These are phyloP conservation scores for Alitta virens DNA, from an alignment of 2,888 invertebrate genomes.

Conservation along the genomic window DNA sequence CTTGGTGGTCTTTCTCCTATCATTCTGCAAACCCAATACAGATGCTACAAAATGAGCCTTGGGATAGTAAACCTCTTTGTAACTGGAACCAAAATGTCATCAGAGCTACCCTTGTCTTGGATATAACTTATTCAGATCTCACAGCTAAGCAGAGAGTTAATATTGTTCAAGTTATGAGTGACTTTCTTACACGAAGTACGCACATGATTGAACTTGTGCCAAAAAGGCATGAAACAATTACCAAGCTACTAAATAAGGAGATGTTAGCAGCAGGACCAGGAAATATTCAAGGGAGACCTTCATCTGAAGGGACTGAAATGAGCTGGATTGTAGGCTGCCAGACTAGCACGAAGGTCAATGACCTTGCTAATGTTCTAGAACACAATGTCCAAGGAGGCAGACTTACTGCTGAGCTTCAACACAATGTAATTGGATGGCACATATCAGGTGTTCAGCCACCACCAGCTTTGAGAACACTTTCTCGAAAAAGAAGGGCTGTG, in stretches of 20 bases:
- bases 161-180: slow-evolving; percentile 22
- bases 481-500: neutral
- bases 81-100: slow-evolving; percentile 18
- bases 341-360: neutral
- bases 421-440: slow-evolving; percentile 5
- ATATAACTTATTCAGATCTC: slow-evolving; percentile 18
- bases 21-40: neutral
- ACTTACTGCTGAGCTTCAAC: neutral
- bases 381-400: slow-evolving; percentile 12
- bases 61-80: neutral
- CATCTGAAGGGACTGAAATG: neutral
- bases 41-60: neutral
- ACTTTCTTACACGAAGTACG: slow-evolving; percentile 32
- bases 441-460: slow-evolving; percentile 1
- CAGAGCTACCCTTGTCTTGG: slow-evolving; percentile 16
- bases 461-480: neutral
- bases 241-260: slow-evolving; percentile 1
- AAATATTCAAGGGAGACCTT: neutral
- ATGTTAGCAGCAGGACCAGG: slow-evolving; percentile 6
- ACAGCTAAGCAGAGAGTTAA: slow-evolving; percentile 12
- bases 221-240: neutral
- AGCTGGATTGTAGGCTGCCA: slow-evolving; percentile 13
- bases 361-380: slow-evolving; percentile 7
- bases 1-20: neutral
- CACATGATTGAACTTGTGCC: neutral